Conservation (phyloP, 2,888 invertebrate species). For the Agrenia bidenticulata region DNA sequence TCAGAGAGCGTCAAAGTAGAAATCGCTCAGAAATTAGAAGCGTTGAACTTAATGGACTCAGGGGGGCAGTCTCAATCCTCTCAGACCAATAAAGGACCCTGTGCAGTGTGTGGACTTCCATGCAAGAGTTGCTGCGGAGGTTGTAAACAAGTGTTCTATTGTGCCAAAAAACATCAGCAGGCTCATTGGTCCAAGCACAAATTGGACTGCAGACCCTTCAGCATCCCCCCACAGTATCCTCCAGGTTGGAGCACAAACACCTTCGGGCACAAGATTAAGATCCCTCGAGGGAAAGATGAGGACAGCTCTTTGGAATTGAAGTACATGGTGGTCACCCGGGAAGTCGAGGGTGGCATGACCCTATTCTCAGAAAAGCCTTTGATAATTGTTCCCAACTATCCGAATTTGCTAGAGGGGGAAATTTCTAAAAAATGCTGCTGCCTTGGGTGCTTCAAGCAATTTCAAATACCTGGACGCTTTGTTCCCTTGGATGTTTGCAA, state of each 20-base stretch:
- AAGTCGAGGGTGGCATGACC: conserved; percentile 15
- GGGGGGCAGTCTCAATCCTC: no score
- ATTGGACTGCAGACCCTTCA: conserved; percentile 23
- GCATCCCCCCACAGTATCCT: conserved; percentile 27
- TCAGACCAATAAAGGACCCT: conserved; percentile 17
- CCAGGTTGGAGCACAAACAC: conserved; percentile 5
- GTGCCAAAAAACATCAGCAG: conserved; percentile 32
- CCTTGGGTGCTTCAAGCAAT: conserved; percentile 15
- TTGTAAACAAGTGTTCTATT: conserved; percentile 28
- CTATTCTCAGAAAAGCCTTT: conserved; percentile 26
- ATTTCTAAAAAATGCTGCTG: conserved; percentile 3
- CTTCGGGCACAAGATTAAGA: no score
- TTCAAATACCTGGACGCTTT: not conserved
- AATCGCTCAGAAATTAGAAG: no score
- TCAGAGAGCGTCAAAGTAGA: no score
- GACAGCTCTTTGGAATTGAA: conserved; percentile 15
- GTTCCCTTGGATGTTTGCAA: conserved; percentile 1
- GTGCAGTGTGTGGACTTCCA: conserved; percentile 20
- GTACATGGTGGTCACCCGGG: conserved; percentile 21
- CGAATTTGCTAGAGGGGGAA: no score
- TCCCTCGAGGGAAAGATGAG: not conserved
- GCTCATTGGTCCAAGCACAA: conserved; percentile 30
- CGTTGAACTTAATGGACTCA: not conserved
- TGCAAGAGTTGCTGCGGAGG: conserved; percentile 25
- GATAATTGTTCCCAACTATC: conserved; percentile 11